These are phyloP conservation scores for Acanthosepion lycidas DNA, from an alignment of 2,888 invertebrate genomes.

Conservation along the genomic window DNA sequence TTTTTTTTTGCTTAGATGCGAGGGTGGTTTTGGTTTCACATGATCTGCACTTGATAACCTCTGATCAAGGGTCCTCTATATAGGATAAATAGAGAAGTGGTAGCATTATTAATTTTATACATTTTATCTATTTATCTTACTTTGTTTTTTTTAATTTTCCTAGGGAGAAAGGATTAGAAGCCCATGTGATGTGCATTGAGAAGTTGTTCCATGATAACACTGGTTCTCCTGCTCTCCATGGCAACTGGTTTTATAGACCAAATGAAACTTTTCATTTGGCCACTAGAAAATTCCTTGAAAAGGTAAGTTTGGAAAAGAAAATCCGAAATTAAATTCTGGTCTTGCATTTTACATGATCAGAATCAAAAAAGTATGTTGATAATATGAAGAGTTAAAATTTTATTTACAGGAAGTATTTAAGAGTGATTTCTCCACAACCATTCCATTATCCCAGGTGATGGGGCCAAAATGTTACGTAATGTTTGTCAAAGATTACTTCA, in stretches of 20 bases:
- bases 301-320: conserved; percentile 73
- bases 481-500: conserved; percentile 95
- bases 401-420: conserved; percentile 88
- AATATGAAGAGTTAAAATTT: neutral
- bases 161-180: conserved; percentile 70
- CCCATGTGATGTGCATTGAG: conserved; percentile 88
- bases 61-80: neutral
- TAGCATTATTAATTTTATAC: neutral
- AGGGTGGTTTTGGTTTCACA: no score
- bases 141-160: neutral
- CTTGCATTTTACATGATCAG: neutral
- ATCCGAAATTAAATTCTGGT: neutral
- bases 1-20: no score
- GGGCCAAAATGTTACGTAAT: conserved; percentile 91
- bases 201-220: conserved; percentile 88
- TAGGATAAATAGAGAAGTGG: neutral
- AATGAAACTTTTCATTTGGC: conserved; percentile 97
- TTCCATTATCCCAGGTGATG: conserved; percentile 87
- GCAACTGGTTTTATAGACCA: conserved; percentile 92
- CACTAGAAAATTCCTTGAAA: conserved; percentile 94
- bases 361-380: neutral
- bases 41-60: no score
- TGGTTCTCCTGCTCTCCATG: conserved; percentile 87
- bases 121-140: no score
- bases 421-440: conserved; percentile 89